A percentile compares a stretch with the other conserved stretches of the same genome.
phyloP scores from a whole-genome alignment of 2,888 invertebrate genomes.

The Vesta saturnalis region DNA sequence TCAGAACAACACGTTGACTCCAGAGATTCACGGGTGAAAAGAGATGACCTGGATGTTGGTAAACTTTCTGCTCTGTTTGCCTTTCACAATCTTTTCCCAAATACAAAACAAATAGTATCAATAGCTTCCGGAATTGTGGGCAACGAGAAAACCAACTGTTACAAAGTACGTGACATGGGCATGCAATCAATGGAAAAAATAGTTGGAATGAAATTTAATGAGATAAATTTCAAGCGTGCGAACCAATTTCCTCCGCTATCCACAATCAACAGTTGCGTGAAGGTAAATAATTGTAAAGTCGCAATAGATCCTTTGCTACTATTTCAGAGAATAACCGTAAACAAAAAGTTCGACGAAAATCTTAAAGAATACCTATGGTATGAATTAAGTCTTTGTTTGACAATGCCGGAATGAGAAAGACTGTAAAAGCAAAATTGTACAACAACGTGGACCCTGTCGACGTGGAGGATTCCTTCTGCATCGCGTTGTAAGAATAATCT shows the following conservation, averaged over 20 bases:
- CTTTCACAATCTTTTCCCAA: conserved; percentile 42
- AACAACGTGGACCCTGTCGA: no score
- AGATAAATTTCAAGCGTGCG: conserved; percentile 49
- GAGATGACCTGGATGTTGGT: conserved; percentile 13
- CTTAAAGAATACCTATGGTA: conserved; percentile 41
- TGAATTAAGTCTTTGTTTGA: conserved; percentile 39
- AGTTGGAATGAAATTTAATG: conserved; percentile 34
- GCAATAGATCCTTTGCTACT: no score
- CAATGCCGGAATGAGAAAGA: no score
- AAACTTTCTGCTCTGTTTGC: conserved; percentile 27
- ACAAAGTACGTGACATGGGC: conserved; percentile 41
- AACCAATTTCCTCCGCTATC: conserved; percentile 47
- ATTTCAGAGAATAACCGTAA: no score
- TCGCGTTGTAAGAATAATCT: conserved; percentile 48
- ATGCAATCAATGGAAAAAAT: conserved; percentile 41
- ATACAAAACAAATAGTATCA: conserved; percentile 33
- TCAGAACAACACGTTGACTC: conserved; percentile 45
- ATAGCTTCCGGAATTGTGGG: conserved; percentile 48
- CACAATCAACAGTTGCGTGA: no score
- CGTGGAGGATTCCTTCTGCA: no score
- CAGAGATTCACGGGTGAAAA: conserved; percentile 26
- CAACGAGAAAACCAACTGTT: conserved; percentile 46
- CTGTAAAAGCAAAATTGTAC: no score
- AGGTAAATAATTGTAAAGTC: no score
- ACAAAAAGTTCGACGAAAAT: conserved; percentile 42